Conservation (phyloP, 2,888 invertebrate genomes). For the Xestoiulus laeticollis region DNA sequence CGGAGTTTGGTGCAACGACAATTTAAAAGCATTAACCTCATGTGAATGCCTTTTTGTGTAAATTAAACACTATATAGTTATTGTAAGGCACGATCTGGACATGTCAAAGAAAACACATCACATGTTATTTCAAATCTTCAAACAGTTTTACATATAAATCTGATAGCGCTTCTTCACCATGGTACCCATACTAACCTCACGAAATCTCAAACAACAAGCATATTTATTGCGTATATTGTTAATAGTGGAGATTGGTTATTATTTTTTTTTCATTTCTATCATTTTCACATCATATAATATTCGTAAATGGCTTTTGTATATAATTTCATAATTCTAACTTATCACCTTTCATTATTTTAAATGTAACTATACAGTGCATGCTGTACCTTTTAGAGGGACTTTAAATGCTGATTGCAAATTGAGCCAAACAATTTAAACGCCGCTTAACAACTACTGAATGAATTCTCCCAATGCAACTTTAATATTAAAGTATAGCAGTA, state of each 20-base stretch:
- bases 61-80: no score
- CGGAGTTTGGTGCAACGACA: not conserved
- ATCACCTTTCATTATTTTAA: not conserved
- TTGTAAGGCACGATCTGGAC: not conserved
- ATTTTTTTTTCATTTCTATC: not conserved
- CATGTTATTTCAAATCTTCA: not conserved
- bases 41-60: no score
- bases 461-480: not conserved
- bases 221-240: not conserved
- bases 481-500: not conserved
- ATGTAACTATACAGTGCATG: not conserved
- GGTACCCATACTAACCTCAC: not conserved
- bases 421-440: not conserved
- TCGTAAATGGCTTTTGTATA: not conserved
- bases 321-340: not conserved
- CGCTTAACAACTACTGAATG: not conserved
- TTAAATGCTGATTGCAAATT: not conserved
- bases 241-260: not conserved
- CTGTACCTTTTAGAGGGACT: not conserved
- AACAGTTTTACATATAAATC: not conserved
- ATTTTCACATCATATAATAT: not conserved
- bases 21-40: no score
- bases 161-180: not conserved
- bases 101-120: not conserved
- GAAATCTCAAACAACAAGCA: not conserved